Evolutionary conservation across 2,797 vertebrate species (phyloP), one percentile per base, ranked within the genome.

Genomic region (Pygocentrus nattereri): DNA sequence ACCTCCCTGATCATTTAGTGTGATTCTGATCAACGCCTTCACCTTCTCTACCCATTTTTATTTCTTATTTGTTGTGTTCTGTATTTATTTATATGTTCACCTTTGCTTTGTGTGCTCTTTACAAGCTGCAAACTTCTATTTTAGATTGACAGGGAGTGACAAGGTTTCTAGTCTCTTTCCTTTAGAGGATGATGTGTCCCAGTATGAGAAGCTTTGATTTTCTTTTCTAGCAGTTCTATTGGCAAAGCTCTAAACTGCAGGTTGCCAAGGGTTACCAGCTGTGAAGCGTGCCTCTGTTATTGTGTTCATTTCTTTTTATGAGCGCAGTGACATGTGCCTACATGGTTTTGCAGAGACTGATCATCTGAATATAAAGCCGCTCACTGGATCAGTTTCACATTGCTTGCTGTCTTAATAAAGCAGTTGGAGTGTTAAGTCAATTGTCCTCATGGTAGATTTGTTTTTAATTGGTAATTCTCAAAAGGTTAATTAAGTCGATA

Each of bases 401-500:
- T 25, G 4, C 73, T 75, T 67, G 67, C 61, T 41, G 50, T 70
- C 56, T 75, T 52, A 54, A 81, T 76, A 47, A 82, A 79, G 62
- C 56, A 4, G 47, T 50, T 19, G 62, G 56, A 77, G 64, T 78
- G 59, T 62, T 77, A 70, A 73, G 52, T 75, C 80, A 84, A 64
- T 76, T 47, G 12, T 70, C 56, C 56, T 62, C 61, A n/a, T 80
- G 80, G 56, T 68, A 23, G 25, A 73, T 74, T 67, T 52, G 25
- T 16, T 82, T 82, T 68, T 47, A 85, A 85, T 59, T 76, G 50
- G 27, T 77, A 69, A 12, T 73, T 62, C 34, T 41, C 38, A 6
- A 47, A 70, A 77, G 59, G 67, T 59, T 81, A 83, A 85, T 75
- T 10, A 16, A 76, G 75, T 76, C 78, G 79, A 25, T 79, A 56